phyloP scores from a whole-genome alignment of 1,140 invertebrate genomes.

The Thalassaphorura encarpata region DNA sequence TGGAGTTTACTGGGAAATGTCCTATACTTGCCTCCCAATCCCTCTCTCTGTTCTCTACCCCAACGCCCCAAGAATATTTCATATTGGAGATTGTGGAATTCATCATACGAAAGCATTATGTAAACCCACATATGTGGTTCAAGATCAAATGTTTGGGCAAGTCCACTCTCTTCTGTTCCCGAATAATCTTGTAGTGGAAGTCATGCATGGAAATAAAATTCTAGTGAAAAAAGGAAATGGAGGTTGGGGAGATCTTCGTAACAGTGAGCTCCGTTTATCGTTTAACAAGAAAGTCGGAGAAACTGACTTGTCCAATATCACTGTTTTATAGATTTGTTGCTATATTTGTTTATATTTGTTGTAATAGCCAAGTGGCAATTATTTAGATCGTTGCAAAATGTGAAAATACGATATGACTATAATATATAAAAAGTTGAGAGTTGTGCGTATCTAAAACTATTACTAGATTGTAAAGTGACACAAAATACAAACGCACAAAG shows the following conservation, averaged over 20 bases:
- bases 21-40: slow-evolving; percentile 67
- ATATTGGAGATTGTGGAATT: slow-evolving; percentile 96
- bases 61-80: slow-evolving; percentile 84
- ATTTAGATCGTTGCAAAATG: too few species aligned
- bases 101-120: slow-evolving; percentile 94
- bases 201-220: slow-evolving; percentile 53
- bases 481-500: too few species aligned
- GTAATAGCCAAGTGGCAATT: too few species aligned
- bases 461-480: too few species aligned
- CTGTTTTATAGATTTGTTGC: too few species aligned
- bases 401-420: too few species aligned
- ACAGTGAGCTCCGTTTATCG: slow-evolving; percentile 47
- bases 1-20: slow-evolving; percentile 91
- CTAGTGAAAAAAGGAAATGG: slow-evolving; percentile 90
- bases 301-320: too few species aligned
- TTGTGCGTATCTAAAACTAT: too few species aligned
- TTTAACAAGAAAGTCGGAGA: too few species aligned
- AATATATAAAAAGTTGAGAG: too few species aligned
- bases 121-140: slow-evolving; percentile 64
- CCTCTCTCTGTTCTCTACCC: slow-evolving; percentile 77
- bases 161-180: slow-evolving; percentile 64
- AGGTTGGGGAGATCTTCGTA: slow-evolving; percentile 88
- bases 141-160: slow-evolving; percentile 57
- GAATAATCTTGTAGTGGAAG: slow-evolving; percentile 53
- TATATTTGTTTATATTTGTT: too few species aligned